phyloP scores from a whole-genome alignment of 2,797 vertebrate genomes.

The Sorex maritimensis region DNA sequence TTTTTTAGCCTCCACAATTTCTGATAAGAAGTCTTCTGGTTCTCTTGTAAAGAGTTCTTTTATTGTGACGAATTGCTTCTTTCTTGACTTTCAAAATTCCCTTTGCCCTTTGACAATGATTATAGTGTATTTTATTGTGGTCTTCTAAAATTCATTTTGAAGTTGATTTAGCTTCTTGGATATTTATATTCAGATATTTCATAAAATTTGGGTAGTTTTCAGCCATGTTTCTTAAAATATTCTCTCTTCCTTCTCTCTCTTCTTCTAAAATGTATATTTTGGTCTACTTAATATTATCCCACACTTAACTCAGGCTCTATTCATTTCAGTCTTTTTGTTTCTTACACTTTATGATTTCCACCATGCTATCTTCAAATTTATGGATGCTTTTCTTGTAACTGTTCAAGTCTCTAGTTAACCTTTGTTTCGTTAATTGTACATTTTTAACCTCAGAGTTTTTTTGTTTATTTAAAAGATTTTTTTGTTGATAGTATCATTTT shows the following conservation, averaged over 20 bases:
- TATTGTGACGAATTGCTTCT: neutral
- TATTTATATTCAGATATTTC: neutral
- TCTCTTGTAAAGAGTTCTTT: neutral
- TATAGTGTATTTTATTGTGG: neutral
- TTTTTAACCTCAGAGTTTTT: neutral
- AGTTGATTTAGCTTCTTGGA: neutral
- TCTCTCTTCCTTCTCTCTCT: no score
- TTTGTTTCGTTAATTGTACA: conserved; percentile 22
- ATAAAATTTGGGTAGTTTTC: conserved; percentile 13
- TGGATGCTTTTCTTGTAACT: neutral
- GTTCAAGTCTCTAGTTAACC: conserved; percentile 16
- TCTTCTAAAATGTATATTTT: no score
- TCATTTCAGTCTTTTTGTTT: neutral
- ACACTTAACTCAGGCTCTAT: neutral
- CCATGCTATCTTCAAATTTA: neutral
- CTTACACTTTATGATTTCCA: conserved; percentile 6
- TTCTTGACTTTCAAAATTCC: conserved; percentile 17
- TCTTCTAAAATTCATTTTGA: neutral
- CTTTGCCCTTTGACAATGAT: neutral
- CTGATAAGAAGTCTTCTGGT: conserved; percentile 20
- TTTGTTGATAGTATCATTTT: neutral
- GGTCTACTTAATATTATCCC: no score
- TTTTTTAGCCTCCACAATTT: neutral
- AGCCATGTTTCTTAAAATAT: no score
- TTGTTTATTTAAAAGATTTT: conserved; percentile 1